phyloP scores from a whole-genome alignment of 2,113 vertebrate genomes.

The Sorex fumeus region DNA sequence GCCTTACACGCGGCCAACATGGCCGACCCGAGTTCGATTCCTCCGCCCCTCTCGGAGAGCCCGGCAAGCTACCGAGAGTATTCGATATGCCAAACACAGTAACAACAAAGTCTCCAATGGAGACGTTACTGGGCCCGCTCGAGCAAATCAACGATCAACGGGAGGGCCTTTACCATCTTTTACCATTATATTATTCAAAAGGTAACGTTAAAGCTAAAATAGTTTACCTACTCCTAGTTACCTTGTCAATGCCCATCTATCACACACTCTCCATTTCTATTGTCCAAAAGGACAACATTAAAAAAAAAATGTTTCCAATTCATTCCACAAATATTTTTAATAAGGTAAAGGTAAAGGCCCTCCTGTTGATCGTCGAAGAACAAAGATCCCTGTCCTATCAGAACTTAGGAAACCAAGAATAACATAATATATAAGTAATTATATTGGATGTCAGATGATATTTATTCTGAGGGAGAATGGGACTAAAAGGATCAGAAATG shows the following conservation, averaged over 20 bases:
- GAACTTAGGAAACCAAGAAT: background rate
- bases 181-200: background rate
- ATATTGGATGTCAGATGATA: background rate
- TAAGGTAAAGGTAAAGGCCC: too few relatives aligned
- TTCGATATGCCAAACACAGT: too few relatives aligned
- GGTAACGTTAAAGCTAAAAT: background rate
- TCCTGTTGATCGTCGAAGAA: background rate
- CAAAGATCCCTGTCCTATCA: background rate
- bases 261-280: background rate
- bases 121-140: too few relatives aligned
- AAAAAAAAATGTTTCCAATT: slow-evolving; percentile 16
- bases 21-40: too few relatives aligned
- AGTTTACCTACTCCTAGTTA: background rate
- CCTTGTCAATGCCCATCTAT: background rate
- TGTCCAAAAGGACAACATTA: too few relatives aligned
- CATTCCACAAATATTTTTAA: background rate
- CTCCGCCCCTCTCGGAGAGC: too few relatives aligned
- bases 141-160: too few relatives aligned
- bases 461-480: background rate
- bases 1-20: too few relatives aligned
- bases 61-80: too few relatives aligned
- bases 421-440: background rate
- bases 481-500: background rate
- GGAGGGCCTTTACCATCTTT: too few relatives aligned
- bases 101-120: too few relatives aligned